Conservation (phyloP, 2,113 vertebrate genomes). For the Halcyon malimbica region DNA sequence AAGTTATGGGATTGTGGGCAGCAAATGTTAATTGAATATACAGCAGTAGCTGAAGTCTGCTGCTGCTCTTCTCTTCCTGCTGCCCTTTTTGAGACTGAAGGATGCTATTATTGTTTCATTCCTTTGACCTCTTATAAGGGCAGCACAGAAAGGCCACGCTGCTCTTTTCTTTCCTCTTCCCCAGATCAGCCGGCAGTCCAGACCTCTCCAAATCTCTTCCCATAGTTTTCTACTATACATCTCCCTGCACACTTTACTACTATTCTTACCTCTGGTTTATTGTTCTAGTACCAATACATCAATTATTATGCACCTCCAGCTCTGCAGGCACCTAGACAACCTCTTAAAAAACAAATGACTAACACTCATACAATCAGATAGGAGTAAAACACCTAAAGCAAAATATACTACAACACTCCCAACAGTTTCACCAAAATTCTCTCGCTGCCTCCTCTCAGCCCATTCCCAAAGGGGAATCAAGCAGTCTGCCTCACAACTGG, state of each 20-base stretch:
- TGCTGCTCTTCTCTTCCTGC: conserved; percentile 34
- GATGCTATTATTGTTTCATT: conserved; percentile 58
- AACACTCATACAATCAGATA: not conserved
- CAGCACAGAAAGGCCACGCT: conserved; percentile 46
- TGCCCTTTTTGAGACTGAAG: conserved; percentile 36
- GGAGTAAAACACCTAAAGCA: not conserved
- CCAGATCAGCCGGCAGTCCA: not conserved
- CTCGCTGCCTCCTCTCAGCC: not conserved
- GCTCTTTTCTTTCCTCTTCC: conserved; percentile 34
- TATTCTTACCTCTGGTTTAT: not conserved
- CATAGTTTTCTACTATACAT: not conserved
- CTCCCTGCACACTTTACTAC: not conserved
- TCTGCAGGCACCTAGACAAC: not conserved
- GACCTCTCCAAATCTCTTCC: not conserved
- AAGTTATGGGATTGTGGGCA: conserved; percentile 40
- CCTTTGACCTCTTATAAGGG: conserved; percentile 41
- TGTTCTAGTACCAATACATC: not conserved
- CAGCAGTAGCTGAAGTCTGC: not conserved
- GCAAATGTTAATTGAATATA: conserved; percentile 61
- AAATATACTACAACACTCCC: not conserved
- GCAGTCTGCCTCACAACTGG: not conserved
- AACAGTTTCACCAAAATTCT: not conserved
- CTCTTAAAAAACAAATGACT: not conserved
- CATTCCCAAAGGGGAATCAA: not conserved
- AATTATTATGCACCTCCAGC: not conserved